Conservation (phyloP, 2,888 invertebrate genomes). For the Agrochola lota region DNA sequence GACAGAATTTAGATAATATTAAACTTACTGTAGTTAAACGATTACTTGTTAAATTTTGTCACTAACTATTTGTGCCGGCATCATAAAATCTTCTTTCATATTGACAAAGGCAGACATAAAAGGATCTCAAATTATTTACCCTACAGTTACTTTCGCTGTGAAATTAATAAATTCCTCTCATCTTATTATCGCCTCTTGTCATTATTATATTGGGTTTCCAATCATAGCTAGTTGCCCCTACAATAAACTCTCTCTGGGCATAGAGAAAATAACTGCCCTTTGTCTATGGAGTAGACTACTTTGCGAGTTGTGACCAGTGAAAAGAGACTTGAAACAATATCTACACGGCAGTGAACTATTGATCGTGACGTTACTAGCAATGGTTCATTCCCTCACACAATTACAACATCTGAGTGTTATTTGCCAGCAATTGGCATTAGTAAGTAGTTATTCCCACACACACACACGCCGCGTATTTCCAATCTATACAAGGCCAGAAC, state of each 20-base stretch:
- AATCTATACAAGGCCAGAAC: no score
- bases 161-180: background rate
- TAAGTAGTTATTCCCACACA: background rate
- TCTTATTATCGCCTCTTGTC: background rate
- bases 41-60: no score
- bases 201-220: no score
- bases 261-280: background rate
- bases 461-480: no score
- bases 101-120: background rate
- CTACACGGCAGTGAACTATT: constrained; percentile 24
- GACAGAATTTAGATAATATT: background rate
- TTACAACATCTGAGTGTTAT: constrained; percentile 12
- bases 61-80: background rate
- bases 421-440: background rate
- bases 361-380: constrained; percentile 12
- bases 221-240: background rate
- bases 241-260: background rate
- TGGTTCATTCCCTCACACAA: constrained; percentile 11
- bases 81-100: background rate
- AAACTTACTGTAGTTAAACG: background rate
- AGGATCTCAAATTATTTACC: background rate
- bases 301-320: background rate
- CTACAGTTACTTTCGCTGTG: background rate
- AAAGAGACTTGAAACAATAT: constrained; percentile 8
- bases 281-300: background rate